phyloP scores from a whole-genome alignment of 1,140 invertebrate genomes.

The Drosophila arizonae region DNA sequence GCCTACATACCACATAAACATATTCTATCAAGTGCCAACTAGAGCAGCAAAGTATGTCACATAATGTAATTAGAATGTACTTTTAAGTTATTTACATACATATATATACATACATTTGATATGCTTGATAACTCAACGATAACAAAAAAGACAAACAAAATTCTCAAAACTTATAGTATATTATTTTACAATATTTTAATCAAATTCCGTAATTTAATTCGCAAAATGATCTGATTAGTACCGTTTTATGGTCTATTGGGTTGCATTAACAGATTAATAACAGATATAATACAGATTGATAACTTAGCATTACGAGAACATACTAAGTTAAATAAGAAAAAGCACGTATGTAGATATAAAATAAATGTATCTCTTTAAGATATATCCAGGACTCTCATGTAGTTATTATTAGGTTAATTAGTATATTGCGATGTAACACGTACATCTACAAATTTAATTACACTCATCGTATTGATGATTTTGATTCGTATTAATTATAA shows the following conservation, averaged over 20 bases:
- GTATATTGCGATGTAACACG: neutral
- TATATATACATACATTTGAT: neutral
- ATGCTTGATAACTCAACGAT: neutral
- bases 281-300: no score
- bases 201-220: neutral
- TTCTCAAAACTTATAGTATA: neutral
- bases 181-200: neutral
- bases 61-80: neutral
- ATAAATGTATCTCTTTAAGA: conserved; percentile 2
- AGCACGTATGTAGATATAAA: conserved; percentile 3
- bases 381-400: neutral
- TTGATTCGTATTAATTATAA: neutral
- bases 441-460: neutral
- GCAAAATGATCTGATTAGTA: no score
- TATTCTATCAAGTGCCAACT: conserved; percentile 13
- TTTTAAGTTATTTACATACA: neutral
- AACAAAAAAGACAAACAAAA: neutral
- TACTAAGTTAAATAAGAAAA: neutral
- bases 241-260: no score
- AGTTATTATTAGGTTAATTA: conserved; percentile 3
- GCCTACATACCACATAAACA: neutral
- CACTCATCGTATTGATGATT: neutral
- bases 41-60: neutral
- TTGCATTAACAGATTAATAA: neutral
- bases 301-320: neutral